Percentiles rank a stretch among this genome's conserved stretches.
Conservation (phyloP, 2,797 vertebrate genomes). For the Tragopan temminckii region DNA sequence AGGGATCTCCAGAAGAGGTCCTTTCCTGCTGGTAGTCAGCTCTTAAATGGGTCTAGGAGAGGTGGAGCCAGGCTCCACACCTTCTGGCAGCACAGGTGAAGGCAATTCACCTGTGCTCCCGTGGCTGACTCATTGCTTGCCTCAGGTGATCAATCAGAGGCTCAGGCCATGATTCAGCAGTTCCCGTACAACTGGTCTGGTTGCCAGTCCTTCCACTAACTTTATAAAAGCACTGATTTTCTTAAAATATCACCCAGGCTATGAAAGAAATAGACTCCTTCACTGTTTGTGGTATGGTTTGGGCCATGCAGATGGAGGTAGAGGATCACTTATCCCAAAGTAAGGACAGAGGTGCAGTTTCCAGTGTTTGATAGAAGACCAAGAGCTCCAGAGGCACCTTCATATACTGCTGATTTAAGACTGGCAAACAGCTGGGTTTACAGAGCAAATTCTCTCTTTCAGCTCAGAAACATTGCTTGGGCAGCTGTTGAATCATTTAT, state of each 20-base stretch:
- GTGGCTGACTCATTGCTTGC: too few relatives aligned
- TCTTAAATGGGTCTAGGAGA: too few relatives aligned
- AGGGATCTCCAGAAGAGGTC: too few relatives aligned
- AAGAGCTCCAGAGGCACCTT: background rate
- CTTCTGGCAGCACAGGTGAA: too few relatives aligned
- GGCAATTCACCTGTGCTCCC: too few relatives aligned
- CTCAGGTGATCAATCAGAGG: too few relatives aligned
- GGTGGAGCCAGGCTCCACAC: too few relatives aligned
- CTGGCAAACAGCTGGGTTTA: slow-evolving; percentile 2
- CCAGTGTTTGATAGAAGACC: background rate
- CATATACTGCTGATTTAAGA: background rate
- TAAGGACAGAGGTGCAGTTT: background rate
- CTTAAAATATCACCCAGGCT: background rate
- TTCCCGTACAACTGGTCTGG: too few relatives aligned
- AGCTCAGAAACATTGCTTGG: background rate
- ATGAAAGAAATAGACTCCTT: background rate
- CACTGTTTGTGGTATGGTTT: accelerated
- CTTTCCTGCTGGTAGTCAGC: too few relatives aligned
- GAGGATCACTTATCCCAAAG: background rate
- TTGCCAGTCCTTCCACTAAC: background rate
- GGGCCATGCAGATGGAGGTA: background rate
- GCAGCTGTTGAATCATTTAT: background rate
- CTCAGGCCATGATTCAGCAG: too few relatives aligned
- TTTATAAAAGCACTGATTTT: background rate
- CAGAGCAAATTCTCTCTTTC: background rate